A percentile compares a stretch with the other conserved stretches of the same genome.
Conservation (phyloP, 2,888 invertebrate species). For the Tachina fera region DNA sequence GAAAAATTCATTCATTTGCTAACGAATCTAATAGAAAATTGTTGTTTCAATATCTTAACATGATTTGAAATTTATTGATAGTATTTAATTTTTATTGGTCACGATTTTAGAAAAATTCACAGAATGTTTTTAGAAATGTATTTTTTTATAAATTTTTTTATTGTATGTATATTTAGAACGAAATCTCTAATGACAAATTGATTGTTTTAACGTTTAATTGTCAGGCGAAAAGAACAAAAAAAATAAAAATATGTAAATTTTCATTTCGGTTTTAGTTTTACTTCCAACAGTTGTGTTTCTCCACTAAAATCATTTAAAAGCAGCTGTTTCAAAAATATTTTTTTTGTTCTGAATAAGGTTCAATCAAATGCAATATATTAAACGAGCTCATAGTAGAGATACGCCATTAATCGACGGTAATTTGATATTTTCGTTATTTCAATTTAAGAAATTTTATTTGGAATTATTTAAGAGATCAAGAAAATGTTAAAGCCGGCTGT, state of each 20-base stretch:
- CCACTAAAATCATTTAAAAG: background rate
- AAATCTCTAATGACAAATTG: slow-evolving; percentile 29
- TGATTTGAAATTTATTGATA: slow-evolving; percentile 38
- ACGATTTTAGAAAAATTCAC: slow-evolving; percentile 30
- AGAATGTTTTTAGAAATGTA: background rate
- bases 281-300: slow-evolving; percentile 5
- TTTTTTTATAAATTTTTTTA: background rate
- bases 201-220: slow-evolving; percentile 1
- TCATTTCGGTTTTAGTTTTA: background rate
- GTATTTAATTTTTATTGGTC: slow-evolving; percentile 53
- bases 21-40: slow-evolving; percentile 11
- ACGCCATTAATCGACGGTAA: background rate
- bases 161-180: background rate
- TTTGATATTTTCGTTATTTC: no score
- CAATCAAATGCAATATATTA: slow-evolving; percentile 2
- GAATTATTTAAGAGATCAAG: no score
- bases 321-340: slow-evolving; percentile 27
- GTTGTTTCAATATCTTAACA: slow-evolving; percentile 11
- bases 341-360: background rate
- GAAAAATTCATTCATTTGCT: background rate
- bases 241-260: slow-evolving; percentile 33
- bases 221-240: slow-evolving; percentile 1
- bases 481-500: no score
- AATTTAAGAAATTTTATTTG: no score
- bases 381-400: background rate